Base-by-base conservation (phyloP, 2,113 vertebrate species). In the Lagopus leucura region DNA sequence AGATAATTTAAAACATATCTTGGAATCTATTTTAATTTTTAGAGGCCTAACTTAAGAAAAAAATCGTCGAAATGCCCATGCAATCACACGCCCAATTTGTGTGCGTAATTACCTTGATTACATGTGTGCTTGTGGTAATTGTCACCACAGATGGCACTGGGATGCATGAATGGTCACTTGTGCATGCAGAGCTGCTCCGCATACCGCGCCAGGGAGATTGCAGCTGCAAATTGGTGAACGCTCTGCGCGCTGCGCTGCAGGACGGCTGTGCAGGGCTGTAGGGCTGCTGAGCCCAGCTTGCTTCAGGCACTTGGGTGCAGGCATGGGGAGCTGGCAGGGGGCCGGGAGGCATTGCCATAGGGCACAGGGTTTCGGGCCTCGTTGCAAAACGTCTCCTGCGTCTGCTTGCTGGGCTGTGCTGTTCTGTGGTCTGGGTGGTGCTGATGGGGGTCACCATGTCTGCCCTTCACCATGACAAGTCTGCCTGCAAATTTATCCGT, bases 51-150 rank as follows among this genome's bases (percentile, higher is more conserved):
- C 65, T 82, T 10, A 10, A 69, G 47, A 16, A 27, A 82, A 21
- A 47, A 4, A 14, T 19, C 81, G 10, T 27, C 36, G 93, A 91
- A 89, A 82, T 92, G 93, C 93, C 95, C 79, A 2, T 32, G 91
- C 96, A 93, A 95, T 95, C 94, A 71, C 94, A 91, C 28, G 61
- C 75, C 92, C 88, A 89, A 96, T 96, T 93, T 83, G 89, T 64
- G 24, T 6, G 22, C 2, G 25, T 94, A 94, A 93, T 95, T 95
- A 77, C 50, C 87, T 89, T 27, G 36, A 50, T 58, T 66, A 75
- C 73, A 17, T 2, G 76, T 18, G 57, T 5, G 80, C 80, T 71
- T 15, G 16, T 47, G 69, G 24, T 91, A 92, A 96, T 92, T 88
- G 96, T 77, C 15, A 10, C 87, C 72, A 0, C 96, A 94, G 95